Conservation (phyloP, 2,888 invertebrate species). For the Tineola bisselliella region DNA sequence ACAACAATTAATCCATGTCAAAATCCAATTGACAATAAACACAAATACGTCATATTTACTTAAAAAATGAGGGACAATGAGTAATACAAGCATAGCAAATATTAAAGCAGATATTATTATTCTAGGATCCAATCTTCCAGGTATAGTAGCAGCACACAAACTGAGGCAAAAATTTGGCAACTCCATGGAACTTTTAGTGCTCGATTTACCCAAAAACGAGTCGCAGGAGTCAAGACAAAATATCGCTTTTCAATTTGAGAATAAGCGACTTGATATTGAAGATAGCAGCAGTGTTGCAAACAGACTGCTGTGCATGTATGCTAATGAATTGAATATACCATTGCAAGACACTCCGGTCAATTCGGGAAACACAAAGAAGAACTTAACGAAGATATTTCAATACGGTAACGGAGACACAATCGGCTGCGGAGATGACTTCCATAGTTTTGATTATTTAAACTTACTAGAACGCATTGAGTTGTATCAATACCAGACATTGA, state of each 20-base stretch:
- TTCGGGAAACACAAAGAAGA: slow-evolving; percentile 22
- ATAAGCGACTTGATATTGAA: slow-evolving; percentile 6
- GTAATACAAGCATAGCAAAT: slow-evolving; percentile 13
- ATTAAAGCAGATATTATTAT: slow-evolving; percentile 52
- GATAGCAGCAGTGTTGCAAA: slow-evolving; percentile 29
- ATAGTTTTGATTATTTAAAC: slow-evolving; percentile 44
- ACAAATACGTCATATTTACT: not conserved
- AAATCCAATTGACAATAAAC: not conserved
- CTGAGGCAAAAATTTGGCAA: slow-evolving; percentile 49
- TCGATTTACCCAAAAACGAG: slow-evolving; percentile 31
- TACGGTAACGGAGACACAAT: slow-evolving; percentile 37
- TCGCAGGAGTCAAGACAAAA: slow-evolving; percentile 28
- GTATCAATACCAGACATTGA: slow-evolving; percentile 43
- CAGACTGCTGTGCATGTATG: slow-evolving; percentile 35
- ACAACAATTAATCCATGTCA: not conserved
- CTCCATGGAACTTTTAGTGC: slow-evolving; percentile 47
- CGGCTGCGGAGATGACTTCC: slow-evolving; percentile 32
- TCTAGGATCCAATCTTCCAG: slow-evolving; percentile 52
- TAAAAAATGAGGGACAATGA: not conserved
- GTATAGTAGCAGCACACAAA: slow-evolving; percentile 54
- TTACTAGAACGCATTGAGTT: slow-evolving; percentile 47
- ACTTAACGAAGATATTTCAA: slow-evolving; percentile 40
- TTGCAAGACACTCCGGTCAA: slow-evolving; percentile 37
- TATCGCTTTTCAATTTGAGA: slow-evolving; percentile 35
- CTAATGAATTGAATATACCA: slow-evolving; percentile 40